Conservation (phyloP, 2,113 vertebrate species). For the Amblyornis subalaris region DNA sequence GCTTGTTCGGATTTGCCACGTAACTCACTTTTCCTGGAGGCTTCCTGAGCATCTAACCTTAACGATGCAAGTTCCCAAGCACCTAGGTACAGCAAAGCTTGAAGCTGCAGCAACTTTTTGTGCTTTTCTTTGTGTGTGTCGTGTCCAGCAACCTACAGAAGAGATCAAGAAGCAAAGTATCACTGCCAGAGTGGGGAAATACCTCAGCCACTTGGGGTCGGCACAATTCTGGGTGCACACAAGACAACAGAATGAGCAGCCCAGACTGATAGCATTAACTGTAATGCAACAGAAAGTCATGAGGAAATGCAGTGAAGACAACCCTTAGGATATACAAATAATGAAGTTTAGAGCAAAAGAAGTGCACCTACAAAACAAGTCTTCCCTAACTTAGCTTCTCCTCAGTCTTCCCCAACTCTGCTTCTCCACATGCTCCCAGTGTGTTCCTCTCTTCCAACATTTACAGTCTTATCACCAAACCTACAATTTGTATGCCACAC, state of each 20-base stretch:
- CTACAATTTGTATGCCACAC: background rate
- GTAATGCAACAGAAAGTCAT: background rate
- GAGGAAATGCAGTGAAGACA: background rate
- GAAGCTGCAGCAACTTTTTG: background rate
- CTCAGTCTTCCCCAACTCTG: background rate
- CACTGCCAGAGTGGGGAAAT: background rate
- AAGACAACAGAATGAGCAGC: background rate
- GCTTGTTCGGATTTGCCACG: background rate
- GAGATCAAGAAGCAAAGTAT: background rate
- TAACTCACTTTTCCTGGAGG: background rate
- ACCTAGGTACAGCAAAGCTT: background rate
- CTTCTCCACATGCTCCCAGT: accelerated
- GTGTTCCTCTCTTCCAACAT: background rate
- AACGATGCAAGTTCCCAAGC: background rate
- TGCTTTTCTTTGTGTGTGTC: background rate
- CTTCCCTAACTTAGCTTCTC: background rate
- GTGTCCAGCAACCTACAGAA: background rate
- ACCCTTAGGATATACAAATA: background rate
- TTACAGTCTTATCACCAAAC: background rate
- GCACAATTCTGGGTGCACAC: background rate
- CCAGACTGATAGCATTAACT: background rate
- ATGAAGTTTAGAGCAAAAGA: background rate
- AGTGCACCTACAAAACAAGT: background rate
- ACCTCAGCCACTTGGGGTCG: background rate
- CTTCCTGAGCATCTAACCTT: background rate